phyloP scores from a whole-genome alignment of 2,797 vertebrate species.

The Hydrophis major region DNA sequence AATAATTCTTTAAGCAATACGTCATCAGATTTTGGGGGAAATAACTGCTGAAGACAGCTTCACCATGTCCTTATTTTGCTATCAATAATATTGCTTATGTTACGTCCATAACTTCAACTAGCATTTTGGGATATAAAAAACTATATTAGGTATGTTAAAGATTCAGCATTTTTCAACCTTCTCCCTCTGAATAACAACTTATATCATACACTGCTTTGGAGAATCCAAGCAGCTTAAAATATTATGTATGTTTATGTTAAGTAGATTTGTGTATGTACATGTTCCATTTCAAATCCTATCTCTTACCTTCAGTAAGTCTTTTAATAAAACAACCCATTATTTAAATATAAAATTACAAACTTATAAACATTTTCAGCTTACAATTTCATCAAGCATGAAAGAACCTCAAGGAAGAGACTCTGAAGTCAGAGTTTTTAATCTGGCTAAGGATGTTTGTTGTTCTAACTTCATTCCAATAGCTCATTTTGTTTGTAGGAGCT shows the following conservation, averaged over 20 bases:
- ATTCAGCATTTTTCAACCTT: not conserved
- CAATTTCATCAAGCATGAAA: not conserved
- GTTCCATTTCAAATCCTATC: not conserved
- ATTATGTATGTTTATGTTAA: not conserved
- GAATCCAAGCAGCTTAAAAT: not conserved
- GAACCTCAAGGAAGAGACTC: not conserved
- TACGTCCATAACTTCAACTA: not conserved
- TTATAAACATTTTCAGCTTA: not conserved
- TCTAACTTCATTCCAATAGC: not conserved
- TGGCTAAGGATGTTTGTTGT: not conserved
- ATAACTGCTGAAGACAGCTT: conserved; percentile 32
- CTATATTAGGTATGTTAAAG: not conserved
- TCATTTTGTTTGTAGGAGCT: not conserved
- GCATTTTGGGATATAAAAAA: not conserved
- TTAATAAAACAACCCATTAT: not conserved
- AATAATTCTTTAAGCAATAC: not conserved
- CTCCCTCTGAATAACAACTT: not conserved
- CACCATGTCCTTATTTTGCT: not conserved
- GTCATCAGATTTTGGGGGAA: conserved; percentile 12
- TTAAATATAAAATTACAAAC: not conserved
- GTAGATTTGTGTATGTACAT: not conserved
- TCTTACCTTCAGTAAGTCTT: not conserved
- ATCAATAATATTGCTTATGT: not conserved
- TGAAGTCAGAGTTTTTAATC: not conserved
- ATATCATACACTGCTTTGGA: not conserved